phyloP scores from a whole-genome alignment of 2,888 invertebrate species.

The Hyppa rectilinea region DNA sequence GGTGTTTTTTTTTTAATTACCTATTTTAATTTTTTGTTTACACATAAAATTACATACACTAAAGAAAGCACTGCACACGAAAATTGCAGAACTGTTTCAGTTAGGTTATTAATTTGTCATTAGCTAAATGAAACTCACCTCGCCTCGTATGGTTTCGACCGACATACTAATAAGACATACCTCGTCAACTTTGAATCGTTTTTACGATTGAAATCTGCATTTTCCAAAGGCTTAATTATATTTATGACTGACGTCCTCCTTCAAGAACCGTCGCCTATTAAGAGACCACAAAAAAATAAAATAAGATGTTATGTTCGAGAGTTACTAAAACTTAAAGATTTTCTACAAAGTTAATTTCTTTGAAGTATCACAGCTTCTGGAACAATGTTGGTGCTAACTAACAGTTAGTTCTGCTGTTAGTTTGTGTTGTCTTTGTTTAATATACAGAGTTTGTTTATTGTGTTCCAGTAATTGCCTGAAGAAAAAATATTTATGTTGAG shows the following conservation, averaged over 20 bases:
- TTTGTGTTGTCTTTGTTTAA: slow-evolving; percentile 28
- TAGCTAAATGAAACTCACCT: background rate
- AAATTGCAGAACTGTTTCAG: background rate
- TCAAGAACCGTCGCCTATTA: slow-evolving; percentile 21
- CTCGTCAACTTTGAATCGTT: slow-evolving; percentile 19
- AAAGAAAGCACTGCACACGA: background rate
- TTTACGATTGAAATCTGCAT: slow-evolving; percentile 52
- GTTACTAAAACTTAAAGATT: slow-evolving; percentile 48
- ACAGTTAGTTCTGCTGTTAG: slow-evolving; percentile 30
- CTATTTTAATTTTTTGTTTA: no score
- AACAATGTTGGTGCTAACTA: slow-evolving; percentile 32
- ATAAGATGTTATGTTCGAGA: slow-evolving; percentile 30
- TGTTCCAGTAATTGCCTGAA: slow-evolving; percentile 26
- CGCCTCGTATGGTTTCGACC: slow-evolving; percentile 24
- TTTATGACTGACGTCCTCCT: slow-evolving; percentile 22
- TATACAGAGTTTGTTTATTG: slow-evolving; percentile 25
- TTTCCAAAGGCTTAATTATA: slow-evolving; percentile 53
- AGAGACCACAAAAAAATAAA: slow-evolving; percentile 21
- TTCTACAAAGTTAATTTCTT: slow-evolving; percentile 23
- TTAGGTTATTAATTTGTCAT: background rate
- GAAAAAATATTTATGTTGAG: background rate
- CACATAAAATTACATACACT: background rate
- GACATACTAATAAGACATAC: slow-evolving; percentile 9
- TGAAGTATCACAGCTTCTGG: slow-evolving; percentile 30
- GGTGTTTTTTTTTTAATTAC: background rate